Base-by-base conservation (phyloP, 2,888 invertebrate genomes). In the Leptothorax acervorum region DNA sequence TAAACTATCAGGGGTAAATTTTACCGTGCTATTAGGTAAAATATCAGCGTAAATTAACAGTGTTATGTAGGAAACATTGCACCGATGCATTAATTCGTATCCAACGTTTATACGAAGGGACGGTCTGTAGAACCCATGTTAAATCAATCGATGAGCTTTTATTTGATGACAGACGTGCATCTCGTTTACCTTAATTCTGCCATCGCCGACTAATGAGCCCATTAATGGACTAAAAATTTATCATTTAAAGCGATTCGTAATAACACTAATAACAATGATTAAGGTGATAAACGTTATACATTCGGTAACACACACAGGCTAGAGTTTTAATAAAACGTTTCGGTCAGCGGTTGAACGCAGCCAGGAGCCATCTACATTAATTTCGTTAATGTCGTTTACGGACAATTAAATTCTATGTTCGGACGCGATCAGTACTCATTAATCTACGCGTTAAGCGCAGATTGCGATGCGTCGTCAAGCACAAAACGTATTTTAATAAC, bases 301-400 rank as follows among this genome's bases (percentile, higher is more conserved):
- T 45, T 57, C 35, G 57, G 15, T 79, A 79, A 79, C 23, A 23
- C 23, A 23, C 23, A 23, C 48, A 6, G 18, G 5, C 18, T 60
- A 35, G 12, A 81, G 62, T 71, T 79, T 70, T 79, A 79, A 71
- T 71, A 81, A 81, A 81, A 48, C 8, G 35, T 70, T 68, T 57
- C 55, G 48, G 70, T 48, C 42, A 35, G 35, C 12, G 31, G 15
- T 31, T 55, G 35, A 12, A 31, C 42, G 48, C 28, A 48, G n/a
- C 12, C 35, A 18, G 18, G 11, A 51, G 23, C 35, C 60, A 55
- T 39, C 12, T 23, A 45, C 48, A 79, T 79, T 81, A 81, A 65
- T 62, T 39, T 39, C 35, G 48, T 62, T 81, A 51, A 81, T 60
- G 48, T 12, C 60, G 57, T 79, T 79, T 70, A 60, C 60, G 12